A percentile compares a stretch with the other conserved stretches of the same genome.
Conservation (phyloP, 2,113 vertebrate genomes). For the Macrotus californicus region DNA sequence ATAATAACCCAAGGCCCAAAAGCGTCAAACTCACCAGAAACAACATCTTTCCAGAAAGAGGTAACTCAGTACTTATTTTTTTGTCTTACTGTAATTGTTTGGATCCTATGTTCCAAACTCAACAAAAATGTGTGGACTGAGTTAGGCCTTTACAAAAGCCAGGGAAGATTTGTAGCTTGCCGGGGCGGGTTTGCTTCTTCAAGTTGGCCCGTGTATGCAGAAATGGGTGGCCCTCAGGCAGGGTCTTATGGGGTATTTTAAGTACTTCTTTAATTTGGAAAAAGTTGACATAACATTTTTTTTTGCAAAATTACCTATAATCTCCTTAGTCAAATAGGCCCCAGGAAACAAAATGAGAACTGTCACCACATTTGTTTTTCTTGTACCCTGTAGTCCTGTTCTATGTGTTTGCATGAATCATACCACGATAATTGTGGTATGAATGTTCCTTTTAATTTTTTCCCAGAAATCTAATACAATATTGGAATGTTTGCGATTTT, state of each 20-base stretch:
- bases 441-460: slow-evolving; percentile 8
- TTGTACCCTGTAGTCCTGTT: not conserved
- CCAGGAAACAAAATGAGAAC: not conserved
- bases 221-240: not conserved
- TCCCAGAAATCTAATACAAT: not conserved
- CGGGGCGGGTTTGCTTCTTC: not conserved
- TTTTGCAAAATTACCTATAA: not conserved
- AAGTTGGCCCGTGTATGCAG: not conserved
- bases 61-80: slow-evolving; percentile 72
- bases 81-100: not conserved
- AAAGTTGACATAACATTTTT: not conserved
- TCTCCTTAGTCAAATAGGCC: not conserved
- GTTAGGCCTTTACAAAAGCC: not conserved
- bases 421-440: not conserved
- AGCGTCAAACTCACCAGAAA: slow-evolving; percentile 87
- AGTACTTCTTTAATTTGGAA: not conserved
- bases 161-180: not conserved
- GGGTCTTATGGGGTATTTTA: not conserved
- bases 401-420: not conserved
- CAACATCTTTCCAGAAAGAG: slow-evolving; percentile 89
- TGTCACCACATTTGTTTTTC: not conserved
- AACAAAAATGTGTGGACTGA: not conserved
- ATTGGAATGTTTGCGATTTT: not conserved
- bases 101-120: not conserved
- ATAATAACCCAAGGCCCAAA: slow-evolving; percentile 84